A percentile compares a stretch with the other conserved stretches of the same genome.
Conservation (phyloP, 2,888 invertebrate genomes). For the Panopea generosa region DNA sequence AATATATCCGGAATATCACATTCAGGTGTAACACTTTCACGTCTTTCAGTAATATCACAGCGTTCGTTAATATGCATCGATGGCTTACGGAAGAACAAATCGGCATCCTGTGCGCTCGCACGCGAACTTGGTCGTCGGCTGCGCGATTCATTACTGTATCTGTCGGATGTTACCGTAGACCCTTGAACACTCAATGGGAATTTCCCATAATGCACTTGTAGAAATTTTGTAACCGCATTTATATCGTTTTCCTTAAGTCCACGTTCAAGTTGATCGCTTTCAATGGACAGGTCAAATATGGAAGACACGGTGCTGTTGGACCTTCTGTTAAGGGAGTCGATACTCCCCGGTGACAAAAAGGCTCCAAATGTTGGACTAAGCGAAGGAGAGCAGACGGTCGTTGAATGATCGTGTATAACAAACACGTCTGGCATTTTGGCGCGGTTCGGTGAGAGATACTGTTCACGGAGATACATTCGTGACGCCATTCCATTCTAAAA, state of each 20-base stretch:
- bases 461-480: conserved; percentile 49
- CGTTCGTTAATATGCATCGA: conserved; percentile 82
- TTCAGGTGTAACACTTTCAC: conserved; percentile 80
- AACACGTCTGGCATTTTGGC: conserved; percentile 59
- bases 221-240: conserved; percentile 86
- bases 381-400: conserved; percentile 9
- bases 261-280: conserved; percentile 86
- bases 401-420: conserved; percentile 54
- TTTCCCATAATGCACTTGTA: conserved; percentile 87
- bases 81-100: conserved; percentile 84
- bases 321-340: conserved; percentile 59
- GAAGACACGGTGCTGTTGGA: conserved; percentile 85
- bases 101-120: conserved; percentile 73
- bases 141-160: conserved; percentile 58
- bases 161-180: conserved; percentile 16
- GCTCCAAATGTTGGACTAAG: conserved; percentile 34
- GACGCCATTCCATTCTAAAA: conserved; percentile 43
- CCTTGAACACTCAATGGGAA: conserved; percentile 68
- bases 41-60: conserved; percentile 74
- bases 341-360: conserved; percentile 53
- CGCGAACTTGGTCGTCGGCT: conserved; percentile 75
- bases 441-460: conserved; percentile 50
- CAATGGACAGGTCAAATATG: conserved; percentile 85
- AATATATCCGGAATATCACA: conserved; percentile 86
- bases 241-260: conserved; percentile 87